These are phyloP conservation scores for Hemitrygon akajei DNA, from an alignment of 2,797 vertebrate genomes.

Conservation along the genomic window DNA sequence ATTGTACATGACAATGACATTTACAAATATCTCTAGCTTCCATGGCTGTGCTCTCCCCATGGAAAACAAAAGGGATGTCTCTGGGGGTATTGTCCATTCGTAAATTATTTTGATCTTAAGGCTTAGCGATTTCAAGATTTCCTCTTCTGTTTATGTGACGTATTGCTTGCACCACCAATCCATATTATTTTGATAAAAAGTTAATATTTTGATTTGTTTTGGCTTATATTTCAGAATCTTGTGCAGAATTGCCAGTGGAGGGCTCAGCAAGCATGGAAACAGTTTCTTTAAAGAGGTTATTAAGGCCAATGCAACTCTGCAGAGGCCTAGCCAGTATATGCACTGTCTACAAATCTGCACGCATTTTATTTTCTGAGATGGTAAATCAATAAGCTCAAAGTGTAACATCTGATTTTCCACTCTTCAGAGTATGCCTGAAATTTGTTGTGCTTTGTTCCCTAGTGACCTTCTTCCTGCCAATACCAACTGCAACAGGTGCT, in stretches of 20 bases:
- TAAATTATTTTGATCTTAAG: too few relatives aligned
- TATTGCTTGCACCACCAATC: too few relatives aligned
- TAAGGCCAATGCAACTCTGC: not conserved
- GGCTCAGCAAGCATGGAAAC: not conserved
- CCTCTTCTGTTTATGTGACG: too few relatives aligned
- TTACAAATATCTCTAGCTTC: not conserved
- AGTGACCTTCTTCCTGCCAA: not conserved
- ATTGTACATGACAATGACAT: not conserved
- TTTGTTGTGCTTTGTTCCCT: not conserved
- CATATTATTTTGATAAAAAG: not conserved
- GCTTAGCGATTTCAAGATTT: too few relatives aligned
- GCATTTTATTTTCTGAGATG: not conserved
- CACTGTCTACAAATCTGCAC: not conserved
- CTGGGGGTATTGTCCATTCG: too few relatives aligned
- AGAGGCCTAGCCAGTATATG: not conserved
- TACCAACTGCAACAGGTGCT: not conserved
- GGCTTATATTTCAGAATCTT: not conserved
- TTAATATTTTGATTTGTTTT: not conserved
- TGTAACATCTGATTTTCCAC: not conserved
- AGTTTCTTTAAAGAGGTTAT: not conserved
- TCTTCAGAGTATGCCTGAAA: not conserved
- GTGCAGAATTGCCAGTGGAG: not conserved
- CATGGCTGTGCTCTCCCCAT: not conserved
- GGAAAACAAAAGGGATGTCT: not conserved
- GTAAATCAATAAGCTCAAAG: not conserved